A percentile compares a stretch with the other conserved stretches of the same genome.
Evolutionary conservation across 2,888 invertebrate species (phyloP).

Genomic region (Eupithecia vulgata): DNA sequence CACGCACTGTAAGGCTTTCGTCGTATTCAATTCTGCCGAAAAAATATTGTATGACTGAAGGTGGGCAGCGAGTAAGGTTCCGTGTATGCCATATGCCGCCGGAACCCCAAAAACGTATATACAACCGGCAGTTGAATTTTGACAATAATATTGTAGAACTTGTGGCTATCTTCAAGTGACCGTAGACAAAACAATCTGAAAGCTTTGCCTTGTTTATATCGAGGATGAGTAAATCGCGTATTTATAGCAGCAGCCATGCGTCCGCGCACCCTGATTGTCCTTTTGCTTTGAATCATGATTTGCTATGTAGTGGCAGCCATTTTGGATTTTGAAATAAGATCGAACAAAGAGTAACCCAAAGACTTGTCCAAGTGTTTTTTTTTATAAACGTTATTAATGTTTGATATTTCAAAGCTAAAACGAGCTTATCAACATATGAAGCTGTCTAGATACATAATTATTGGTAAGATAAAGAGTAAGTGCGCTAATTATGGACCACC

Average conservation of each 20-base stretch:
- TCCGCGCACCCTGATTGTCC: conserved; percentile 9
- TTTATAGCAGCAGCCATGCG: conserved; percentile 2
- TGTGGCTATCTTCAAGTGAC: not conserved
- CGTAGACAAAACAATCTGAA: conserved; percentile 2
- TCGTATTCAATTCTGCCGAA: not conserved
- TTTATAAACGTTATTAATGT: too few relatives aligned
- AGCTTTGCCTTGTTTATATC: conserved; percentile 8
- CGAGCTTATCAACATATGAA: too few relatives aligned
- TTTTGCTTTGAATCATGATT: conserved; percentile 2
- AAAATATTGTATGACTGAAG: not conserved
- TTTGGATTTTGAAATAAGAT: too few relatives aligned
- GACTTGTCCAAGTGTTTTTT: too few relatives aligned
- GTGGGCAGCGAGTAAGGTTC: not conserved
- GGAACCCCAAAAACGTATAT: not conserved
- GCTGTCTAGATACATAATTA: too few relatives aligned
- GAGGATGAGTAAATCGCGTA: conserved; percentile 8
- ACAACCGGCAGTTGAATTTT: not conserved
- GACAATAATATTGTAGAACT: not conserved
- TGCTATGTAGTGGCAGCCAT: too few relatives aligned
- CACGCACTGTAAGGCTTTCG: too few relatives aligned
- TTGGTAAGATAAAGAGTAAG: too few relatives aligned
- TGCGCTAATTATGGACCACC: too few relatives aligned
- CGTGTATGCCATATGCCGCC: not conserved
- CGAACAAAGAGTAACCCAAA: too few relatives aligned
- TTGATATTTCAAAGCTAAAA: too few relatives aligned